phyloP scores from a whole-genome alignment of 1,140 invertebrate species.

The Nymphalis io region DNA sequence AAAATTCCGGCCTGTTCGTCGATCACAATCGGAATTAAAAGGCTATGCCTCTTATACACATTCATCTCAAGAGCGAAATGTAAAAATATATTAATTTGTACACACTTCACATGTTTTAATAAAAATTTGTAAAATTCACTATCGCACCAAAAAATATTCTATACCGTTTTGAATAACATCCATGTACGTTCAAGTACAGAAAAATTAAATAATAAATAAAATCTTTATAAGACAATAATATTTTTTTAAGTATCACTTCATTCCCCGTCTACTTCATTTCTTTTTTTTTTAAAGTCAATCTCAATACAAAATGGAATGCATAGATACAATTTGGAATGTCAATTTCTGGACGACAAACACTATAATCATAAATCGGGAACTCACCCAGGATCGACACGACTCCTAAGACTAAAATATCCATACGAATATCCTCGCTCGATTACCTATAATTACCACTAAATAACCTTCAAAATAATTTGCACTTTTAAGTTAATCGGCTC shows the following conservation, averaged over 20 bases:
- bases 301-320: constrained; percentile 70
- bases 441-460: constrained; percentile 70
- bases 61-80: constrained; percentile 73
- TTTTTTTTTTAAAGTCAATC: constrained; percentile 44
- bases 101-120: constrained; percentile 69
- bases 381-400: constrained; percentile 39
- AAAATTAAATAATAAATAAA: constrained; percentile 71
- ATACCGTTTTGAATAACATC: constrained; percentile 63
- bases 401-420: constrained; percentile 74
- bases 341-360: constrained; percentile 30
- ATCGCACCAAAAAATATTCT: constrained; percentile 77
- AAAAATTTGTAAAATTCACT: constrained; percentile 80
- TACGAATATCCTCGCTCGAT: constrained; percentile 71
- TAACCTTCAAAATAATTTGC: constrained; percentile 72
- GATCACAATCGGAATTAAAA: constrained; percentile 72
- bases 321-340: constrained; percentile 58
- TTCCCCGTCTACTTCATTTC: constrained; percentile 66
- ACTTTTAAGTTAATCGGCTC: constrained; percentile 66
- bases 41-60: constrained; percentile 71
- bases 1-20: constrained; percentile 71
- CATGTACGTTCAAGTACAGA: constrained; percentile 66
- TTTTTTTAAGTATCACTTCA: constrained; percentile 65
- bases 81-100: constrained; percentile 81
- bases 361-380: constrained; percentile 12
- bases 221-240: constrained; percentile 55